These are phyloP conservation scores for Protonemura montana DNA, from an alignment of 2,888 invertebrate species.

Conservation along the genomic window DNA sequence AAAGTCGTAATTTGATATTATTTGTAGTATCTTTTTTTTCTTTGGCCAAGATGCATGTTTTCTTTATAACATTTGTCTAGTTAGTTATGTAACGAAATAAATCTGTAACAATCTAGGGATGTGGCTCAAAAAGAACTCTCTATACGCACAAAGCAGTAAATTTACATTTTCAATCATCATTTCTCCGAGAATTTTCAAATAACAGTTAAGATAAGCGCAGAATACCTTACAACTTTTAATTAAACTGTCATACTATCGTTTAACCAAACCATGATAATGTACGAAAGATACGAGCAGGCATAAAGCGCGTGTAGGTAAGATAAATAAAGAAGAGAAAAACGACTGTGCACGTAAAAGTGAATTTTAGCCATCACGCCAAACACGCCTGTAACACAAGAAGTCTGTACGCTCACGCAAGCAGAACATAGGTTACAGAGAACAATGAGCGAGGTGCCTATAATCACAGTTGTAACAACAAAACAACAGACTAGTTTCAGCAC, in stretches of 20 bases:
- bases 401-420: neutral
- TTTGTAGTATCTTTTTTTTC: neutral
- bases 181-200: too few species aligned
- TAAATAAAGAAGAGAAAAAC: too few species aligned
- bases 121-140: too few species aligned
- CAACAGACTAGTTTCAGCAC: neutral
- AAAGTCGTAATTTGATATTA: slow-evolving; percentile 7
- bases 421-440: neutral
- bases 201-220: too few species aligned
- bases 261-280: too few species aligned
- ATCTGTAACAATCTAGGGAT: neutral
- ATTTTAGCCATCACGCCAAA: neutral
- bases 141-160: too few species aligned
- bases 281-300: too few species aligned
- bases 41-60: neutral
- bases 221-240: too few species aligned
- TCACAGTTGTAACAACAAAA: neutral
- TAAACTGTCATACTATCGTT: too few species aligned
- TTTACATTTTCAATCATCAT: too few species aligned
- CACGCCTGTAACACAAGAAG: neutral
- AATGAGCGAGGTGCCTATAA: neutral
- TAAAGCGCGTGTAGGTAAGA: too few species aligned
- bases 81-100: neutral
- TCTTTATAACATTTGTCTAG: neutral
- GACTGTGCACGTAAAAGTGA: neutral